phyloP scores from a whole-genome alignment of 2,888 invertebrate species.

The Prosopocoilus inquinatus region DNA sequence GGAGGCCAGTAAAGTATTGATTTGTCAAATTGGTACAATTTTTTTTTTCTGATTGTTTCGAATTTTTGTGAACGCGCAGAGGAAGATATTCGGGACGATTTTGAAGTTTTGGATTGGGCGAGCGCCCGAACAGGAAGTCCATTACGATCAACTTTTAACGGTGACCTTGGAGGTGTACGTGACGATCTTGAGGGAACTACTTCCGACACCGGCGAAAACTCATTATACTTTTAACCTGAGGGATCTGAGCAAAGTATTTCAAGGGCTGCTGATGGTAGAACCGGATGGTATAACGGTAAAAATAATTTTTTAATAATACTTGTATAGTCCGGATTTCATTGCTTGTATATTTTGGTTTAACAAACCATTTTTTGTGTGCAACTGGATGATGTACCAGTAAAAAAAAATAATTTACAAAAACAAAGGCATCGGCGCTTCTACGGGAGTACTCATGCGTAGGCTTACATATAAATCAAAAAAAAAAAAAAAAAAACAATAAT shows the following conservation, averaged over 20 bases:
- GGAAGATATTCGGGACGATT: conserved; percentile 68
- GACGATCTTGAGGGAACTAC: conserved; percentile 64
- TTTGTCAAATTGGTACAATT: background rate
- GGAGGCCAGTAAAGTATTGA: conserved; percentile 64
- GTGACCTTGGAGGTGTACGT: conserved; percentile 69
- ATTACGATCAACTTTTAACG: conserved; percentile 56
- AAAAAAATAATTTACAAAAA: no score
- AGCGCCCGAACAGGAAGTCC: conserved; percentile 37
- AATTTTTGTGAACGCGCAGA: conserved; percentile 39
- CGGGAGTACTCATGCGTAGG: no score
- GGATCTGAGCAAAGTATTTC: conserved; percentile 82
- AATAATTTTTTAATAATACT: conserved; percentile 7
- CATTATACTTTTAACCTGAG: conserved; percentile 89
- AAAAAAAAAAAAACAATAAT: no score
- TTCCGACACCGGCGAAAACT: conserved; percentile 86
- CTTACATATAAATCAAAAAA: no score
- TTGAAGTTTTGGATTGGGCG: conserved; percentile 64
- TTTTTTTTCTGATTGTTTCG: conserved; percentile 4
- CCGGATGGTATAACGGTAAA: conserved; percentile 61
- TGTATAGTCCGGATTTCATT: no score
- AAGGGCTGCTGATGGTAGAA: conserved; percentile 74
- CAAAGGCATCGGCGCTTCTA: no score
- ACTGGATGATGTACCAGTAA: no score
- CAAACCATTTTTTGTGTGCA: no score
- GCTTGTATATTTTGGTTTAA: no score